These are phyloP conservation scores for Suncus etruscus DNA, from an alignment of 2,113 vertebrate genomes.

Conservation along the genomic window DNA sequence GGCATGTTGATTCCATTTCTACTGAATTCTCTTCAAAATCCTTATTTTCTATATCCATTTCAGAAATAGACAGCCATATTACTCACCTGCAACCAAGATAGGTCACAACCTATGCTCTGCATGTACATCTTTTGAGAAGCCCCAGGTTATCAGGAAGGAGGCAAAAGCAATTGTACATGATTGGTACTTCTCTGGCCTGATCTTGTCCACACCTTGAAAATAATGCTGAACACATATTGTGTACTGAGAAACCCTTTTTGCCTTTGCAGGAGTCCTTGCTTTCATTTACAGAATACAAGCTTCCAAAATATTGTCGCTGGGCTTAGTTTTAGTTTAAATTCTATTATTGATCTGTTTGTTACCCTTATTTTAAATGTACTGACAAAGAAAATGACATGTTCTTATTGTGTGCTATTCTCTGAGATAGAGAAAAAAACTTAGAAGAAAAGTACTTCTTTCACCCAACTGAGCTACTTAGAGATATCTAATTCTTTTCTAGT, in stretches of 20 bases:
- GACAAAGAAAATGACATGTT: constrained; percentile 54
- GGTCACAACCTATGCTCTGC: constrained; percentile 61
- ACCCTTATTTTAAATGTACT: constrained; percentile 49
- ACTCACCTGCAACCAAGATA: constrained; percentile 52
- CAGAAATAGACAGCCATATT: constrained; percentile 55
- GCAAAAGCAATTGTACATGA: constrained; percentile 69
- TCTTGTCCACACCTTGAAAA: constrained; percentile 59
- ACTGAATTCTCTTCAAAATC: constrained; percentile 41
- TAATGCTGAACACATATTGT: constrained; percentile 60
- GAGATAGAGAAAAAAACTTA: constrained; percentile 17
- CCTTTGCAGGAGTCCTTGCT: constrained; percentile 68
- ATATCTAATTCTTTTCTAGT: constrained; percentile 43
- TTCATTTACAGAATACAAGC: constrained; percentile 66
- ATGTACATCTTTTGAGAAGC: constrained; percentile 72
- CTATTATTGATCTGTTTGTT: constrained; percentile 44
- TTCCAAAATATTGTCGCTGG: constrained; percentile 18
- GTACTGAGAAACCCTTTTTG: constrained; percentile 57
- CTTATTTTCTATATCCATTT: constrained; percentile 20
- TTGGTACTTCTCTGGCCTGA: constrained; percentile 58
- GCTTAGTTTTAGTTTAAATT: constrained; percentile 59
- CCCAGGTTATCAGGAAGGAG: constrained; percentile 36
- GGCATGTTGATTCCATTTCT: constrained; percentile 49
- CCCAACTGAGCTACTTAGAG: constrained; percentile 44
- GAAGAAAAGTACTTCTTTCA: neutral
- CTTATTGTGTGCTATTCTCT: constrained; percentile 24